These are phyloP conservation scores for Belgica antarctica DNA, from an alignment of 2,888 invertebrate genomes.

Conservation along the genomic window DNA sequence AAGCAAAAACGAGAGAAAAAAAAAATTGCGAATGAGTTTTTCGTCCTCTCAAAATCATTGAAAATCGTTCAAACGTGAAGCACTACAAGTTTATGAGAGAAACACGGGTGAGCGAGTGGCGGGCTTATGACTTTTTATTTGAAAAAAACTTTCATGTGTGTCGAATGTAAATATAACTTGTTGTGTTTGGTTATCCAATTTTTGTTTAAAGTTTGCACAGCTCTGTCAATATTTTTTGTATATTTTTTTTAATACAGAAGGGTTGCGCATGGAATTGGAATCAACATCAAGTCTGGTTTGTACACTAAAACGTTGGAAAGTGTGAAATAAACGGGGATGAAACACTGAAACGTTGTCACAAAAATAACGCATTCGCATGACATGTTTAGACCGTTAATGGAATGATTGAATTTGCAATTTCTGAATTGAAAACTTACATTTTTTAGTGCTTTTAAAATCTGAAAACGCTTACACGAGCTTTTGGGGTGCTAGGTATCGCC, in stretches of 20 bases:
- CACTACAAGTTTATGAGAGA: conserved; percentile 22
- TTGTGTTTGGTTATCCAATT: neutral
- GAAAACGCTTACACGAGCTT: too few relatives aligned
- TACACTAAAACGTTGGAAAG: too few relatives aligned
- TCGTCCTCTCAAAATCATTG: neutral
- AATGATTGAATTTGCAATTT: too few relatives aligned
- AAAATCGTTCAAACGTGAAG: neutral
- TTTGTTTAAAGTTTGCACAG: neutral
- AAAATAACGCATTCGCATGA: neutral
- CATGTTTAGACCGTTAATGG: too few relatives aligned
- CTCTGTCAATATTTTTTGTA: neutral
- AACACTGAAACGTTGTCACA: neutral
- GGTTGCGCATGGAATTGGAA: too few relatives aligned
- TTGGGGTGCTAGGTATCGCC: too few relatives aligned
- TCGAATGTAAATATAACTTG: neutral
- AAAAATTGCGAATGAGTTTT: conserved; percentile 4
- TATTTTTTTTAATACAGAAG: neutral
- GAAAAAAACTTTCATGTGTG: too few relatives aligned
- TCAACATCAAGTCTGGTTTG: too few relatives aligned
- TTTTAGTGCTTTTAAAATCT: neutral
- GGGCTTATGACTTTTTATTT: conserved; percentile 6
- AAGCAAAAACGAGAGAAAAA: neutral
- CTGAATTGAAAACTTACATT: neutral
- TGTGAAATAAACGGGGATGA: too few relatives aligned
- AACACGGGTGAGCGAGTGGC: neutral